Percentiles rank a stretch among this genome's conserved stretches.
Conservation (phyloP, 2,113 vertebrate genomes). For the Strigops habroptila region DNA sequence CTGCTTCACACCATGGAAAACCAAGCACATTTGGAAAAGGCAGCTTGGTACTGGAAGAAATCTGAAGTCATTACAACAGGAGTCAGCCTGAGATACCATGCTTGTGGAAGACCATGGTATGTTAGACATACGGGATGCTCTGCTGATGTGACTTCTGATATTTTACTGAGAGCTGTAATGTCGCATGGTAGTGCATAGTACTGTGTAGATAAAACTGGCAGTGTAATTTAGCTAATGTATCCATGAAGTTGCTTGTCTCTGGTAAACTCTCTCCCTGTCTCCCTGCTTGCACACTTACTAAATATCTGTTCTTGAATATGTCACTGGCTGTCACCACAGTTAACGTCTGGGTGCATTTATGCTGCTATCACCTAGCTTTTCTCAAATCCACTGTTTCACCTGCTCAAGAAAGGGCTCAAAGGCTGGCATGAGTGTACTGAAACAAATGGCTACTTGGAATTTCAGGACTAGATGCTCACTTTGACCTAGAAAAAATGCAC, state of each 20-base stretch:
- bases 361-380: not conserved
- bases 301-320: not conserved
- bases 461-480: not conserved
- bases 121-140: not conserved
- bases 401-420: not conserved
- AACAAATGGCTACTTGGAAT: not conserved
- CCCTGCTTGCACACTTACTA: not conserved
- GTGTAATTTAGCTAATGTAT: fast-evolving
- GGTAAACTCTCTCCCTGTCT: not conserved
- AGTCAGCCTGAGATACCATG: not conserved
- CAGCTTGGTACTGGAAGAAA: not conserved
- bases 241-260: not conserved
- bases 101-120: not conserved
- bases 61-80: not conserved
- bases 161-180: not conserved
- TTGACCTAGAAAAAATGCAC: not conserved
- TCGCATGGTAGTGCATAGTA: not conserved
- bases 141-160: not conserved
- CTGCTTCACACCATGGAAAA: not conserved
- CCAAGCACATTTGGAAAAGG: not conserved
- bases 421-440: not conserved
- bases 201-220: not conserved
- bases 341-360: not conserved
- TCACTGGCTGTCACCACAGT: not conserved
- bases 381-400: not conserved